phyloP scores from a whole-genome alignment of 37 sponge, comb jelly and placozoan genomes.

The Petrosia ficiformis region DNA sequence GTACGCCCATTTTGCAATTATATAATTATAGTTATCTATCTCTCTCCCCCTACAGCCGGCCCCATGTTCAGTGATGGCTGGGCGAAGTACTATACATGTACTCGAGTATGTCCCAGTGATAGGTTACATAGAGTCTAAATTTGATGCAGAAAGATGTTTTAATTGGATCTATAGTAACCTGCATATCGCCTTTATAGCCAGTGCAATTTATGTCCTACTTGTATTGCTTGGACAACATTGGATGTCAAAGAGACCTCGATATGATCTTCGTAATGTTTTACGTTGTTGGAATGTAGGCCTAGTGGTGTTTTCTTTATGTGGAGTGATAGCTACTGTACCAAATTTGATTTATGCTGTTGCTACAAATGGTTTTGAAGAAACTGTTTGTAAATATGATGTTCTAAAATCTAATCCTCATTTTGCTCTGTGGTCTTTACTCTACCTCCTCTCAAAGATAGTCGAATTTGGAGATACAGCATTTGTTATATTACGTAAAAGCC shows the following conservation, averaged over 20 bases:
- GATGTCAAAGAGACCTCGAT: constrained; percentile 64
- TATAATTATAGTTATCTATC: too few relatives aligned
- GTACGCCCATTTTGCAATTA: too few relatives aligned
- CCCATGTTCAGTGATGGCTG: too few relatives aligned
- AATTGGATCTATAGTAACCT: constrained; percentile 15
- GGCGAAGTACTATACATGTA: too few relatives aligned
- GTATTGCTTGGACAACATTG: constrained; percentile 38
- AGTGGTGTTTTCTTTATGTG: constrained; percentile 70
- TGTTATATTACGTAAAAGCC: constrained; percentile 64
- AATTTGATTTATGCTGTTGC: not conserved
- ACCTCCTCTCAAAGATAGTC: constrained; percentile 58
- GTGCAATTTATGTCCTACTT: constrained; percentile 48
- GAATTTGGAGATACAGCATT: constrained; percentile 78
- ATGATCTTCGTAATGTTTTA: constrained; percentile 42
- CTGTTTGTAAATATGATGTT: constrained; percentile 16
- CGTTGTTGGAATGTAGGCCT: constrained; percentile 71
- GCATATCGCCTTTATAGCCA: constrained; percentile 22
- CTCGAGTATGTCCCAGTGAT: not conserved
- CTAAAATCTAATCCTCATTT: not conserved
- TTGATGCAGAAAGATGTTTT: constrained; percentile 1
- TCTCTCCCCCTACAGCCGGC: too few relatives aligned
- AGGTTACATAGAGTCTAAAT: constrained; percentile 1
- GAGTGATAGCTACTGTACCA: constrained; percentile 22
- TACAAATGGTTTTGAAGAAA: constrained; percentile 6
- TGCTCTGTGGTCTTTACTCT: constrained; percentile 50